Evolutionary conservation across 2,888 invertebrate species (phyloP), one percentile per base, ranked within the genome.

Genomic region (Nomada ruficornis): DNA sequence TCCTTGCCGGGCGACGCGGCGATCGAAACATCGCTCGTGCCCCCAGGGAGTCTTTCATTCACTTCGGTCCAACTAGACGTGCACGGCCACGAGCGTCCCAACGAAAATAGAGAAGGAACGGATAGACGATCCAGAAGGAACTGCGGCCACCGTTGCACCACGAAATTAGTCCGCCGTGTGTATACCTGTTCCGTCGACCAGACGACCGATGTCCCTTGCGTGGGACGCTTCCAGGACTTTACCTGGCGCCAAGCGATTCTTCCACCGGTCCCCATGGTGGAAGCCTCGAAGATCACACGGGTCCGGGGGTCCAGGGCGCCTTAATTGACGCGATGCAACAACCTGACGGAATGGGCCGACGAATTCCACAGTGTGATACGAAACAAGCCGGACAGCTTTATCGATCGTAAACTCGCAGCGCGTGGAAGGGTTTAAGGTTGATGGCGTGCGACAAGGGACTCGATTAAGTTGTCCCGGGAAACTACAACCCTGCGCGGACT

Each of bases 11-110:
- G 11, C 52, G 62, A 36, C 57, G 63, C 64, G 60, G 44, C 57
- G 73, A 67, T 82, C 82, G 75, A 75, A 69, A 73, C 80, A 67
- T 77, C 69, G 82, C 73, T 82, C 67, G 64, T 74, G 87, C 80
- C 85, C 72, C 60, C 86, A 70, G 84, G 85, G 82, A 78, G 82
- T 70, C 89, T 80, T 89, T 82, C 88, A 88, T 88, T 88, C 88
- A 88, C 62, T 52, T 55, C 47, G 42, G 2, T 26, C 54, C 57
- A n/a, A 18, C 36, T 15, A 68, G 42, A 26, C 7, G 42, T 15
- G 29, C 26, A 3, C 7, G 44, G 20, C 20, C 42, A 60, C 63
- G 29, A 23, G 29, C 23, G 9, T 15, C 47, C 47, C 47, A 13
- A 11, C 47, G 47, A 47, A 47, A 47, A 47, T 11, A 11, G 47